Evolutionary conservation across 2,797 vertebrate species (phyloP).

Genomic region (Masticophis lateralis): DNA sequence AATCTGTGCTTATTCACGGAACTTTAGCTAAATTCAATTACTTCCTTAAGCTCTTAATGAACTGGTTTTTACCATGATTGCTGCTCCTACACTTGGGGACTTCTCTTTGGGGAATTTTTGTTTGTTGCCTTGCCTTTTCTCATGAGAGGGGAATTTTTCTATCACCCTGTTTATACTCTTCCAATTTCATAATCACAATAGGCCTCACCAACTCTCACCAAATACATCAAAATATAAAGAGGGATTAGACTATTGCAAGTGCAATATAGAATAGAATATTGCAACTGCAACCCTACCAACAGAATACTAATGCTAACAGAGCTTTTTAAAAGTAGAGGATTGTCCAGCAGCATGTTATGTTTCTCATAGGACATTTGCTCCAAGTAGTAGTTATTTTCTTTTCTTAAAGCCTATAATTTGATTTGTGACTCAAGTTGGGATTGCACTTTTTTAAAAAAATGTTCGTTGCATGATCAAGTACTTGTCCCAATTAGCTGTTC

Average conservation of each 20-base stretch:
- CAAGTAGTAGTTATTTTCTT: not conserved
- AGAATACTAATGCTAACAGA: not conserved
- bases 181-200: not conserved
- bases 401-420: not conserved
- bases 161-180: not conserved
- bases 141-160: not conserved
- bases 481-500: not conserved
- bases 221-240: not conserved
- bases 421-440: not conserved
- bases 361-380: not conserved
- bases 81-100: not conserved
- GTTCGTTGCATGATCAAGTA: not conserved
- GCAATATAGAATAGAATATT: not conserved
- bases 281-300: not conserved
- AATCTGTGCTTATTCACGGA: not conserved
- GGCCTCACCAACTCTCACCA: not conserved
- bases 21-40: not conserved
- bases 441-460: not conserved
- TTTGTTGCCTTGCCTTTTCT: not conserved
- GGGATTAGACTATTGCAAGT: not conserved
- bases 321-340: not conserved
- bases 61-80: not conserved
- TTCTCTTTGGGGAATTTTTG: not conserved
- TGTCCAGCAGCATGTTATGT: not conserved
- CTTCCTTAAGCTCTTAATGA: not conserved